Conservation (phyloP, 2,113 vertebrate genomes). For the Cyanoramphus novaezelandiae region DNA sequence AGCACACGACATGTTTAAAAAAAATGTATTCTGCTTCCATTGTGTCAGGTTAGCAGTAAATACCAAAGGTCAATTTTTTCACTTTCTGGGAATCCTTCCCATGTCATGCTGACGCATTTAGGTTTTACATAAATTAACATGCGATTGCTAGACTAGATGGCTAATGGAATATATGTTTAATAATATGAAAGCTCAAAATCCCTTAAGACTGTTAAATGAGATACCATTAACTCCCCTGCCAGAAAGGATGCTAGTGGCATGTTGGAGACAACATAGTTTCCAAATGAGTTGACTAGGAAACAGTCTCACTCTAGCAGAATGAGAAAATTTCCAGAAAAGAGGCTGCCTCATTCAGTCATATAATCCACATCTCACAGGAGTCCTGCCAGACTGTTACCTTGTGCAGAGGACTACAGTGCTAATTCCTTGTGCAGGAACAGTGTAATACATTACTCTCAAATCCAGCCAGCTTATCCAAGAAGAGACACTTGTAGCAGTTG, state of each 20-base stretch:
- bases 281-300: background rate
- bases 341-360: background rate
- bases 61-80: background rate
- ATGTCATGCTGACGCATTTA: conserved; percentile 5
- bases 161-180: conserved; percentile 24
- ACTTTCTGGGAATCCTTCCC: conserved; percentile 20
- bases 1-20: background rate
- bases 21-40: background rate
- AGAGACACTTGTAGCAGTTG: background rate
- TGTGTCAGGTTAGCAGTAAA: background rate
- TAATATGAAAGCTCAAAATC: conserved; percentile 12
- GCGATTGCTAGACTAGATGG: background rate
- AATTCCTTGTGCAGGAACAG: background rate
- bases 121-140: background rate
- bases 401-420: background rate
- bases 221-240: background rate
- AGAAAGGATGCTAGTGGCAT: background rate
- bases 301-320: background rate
- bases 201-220: background rate
- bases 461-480: background rate
- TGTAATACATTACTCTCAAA: background rate
- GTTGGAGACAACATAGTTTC: background rate
- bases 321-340: background rate
- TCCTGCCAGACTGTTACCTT: background rate
- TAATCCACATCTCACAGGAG: background rate